These are phyloP conservation scores for Oeneis ivallda DNA, from an alignment of 2,888 invertebrate genomes.

Conservation along the genomic window DNA sequence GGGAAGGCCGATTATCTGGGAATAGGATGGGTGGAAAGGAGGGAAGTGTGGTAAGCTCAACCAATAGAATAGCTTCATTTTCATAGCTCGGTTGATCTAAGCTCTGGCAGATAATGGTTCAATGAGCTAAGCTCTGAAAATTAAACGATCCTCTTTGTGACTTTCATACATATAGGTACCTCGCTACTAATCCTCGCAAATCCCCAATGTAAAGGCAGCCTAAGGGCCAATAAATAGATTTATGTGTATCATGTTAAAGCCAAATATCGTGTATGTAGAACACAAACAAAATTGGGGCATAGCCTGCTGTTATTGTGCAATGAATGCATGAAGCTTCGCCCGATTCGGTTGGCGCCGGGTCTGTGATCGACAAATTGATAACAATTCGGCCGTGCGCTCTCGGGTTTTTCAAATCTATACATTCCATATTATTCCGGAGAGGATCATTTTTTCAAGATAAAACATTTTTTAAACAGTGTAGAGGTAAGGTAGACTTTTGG, in stretches of 20 bases:
- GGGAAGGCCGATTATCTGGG: too few relatives aligned
- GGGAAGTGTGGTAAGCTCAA: too few relatives aligned
- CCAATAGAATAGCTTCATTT: too few relatives aligned
- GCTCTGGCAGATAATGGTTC: neutral
- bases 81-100: neutral
- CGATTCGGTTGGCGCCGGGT: slow-evolving; percentile 25
- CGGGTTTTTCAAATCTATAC: slow-evolving; percentile 16
- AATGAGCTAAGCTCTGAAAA: neutral
- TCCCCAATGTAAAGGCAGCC: neutral
- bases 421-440: slow-evolving; percentile 17
- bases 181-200: neutral
- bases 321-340: slow-evolving; percentile 21
- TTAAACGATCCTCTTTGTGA: neutral
- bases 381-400: slow-evolving; percentile 19
- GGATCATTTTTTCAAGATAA: slow-evolving; percentile 13
- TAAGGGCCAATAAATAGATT: neutral
- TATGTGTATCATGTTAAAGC: neutral
- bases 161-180: neutral
- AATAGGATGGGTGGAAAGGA: too few relatives aligned
- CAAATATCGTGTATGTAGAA: slow-evolving; percentile 1
- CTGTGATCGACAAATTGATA: slow-evolving; percentile 28
- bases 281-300: slow-evolving; percentile 19
- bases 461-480: neutral
- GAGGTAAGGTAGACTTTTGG: too few relatives aligned
- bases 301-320: slow-evolving; percentile 19